Base-by-base conservation (phyloP, 2,888 invertebrate genomes). In the Alloplasta piceator region DNA sequence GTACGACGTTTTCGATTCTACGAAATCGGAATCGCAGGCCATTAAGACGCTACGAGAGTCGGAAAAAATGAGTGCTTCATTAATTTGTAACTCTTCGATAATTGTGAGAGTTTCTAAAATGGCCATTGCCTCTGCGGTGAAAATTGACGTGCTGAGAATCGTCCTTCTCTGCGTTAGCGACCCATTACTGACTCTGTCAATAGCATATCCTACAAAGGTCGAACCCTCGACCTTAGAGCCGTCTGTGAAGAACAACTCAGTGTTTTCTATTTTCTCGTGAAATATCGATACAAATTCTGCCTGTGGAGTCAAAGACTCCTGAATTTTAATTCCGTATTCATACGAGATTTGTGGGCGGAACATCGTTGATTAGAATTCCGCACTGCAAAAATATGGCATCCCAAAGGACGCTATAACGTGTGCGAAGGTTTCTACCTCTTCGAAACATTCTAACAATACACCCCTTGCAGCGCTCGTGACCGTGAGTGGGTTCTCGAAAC, bases 101-200 rank as follows among this genome's bases (percentile, higher is more conserved):
- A 67, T 12, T 12, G 48, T 39, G 14, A 77, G 26, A 5, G 77
- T 39, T 12, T 77, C 77, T 6, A 52, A 12, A 4, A 80, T 46
- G 0, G 73, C 80, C 41, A 77, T 70, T 7, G 63, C 72, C 43
- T 77, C 77, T 1, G 80, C 77, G 0, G 80, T 67, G 50, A 67
- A 73, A 43, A 80, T 67, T 4, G 68, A 80, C 7, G 72, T 9
- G 5, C 43, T 26, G 14, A 9, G n/a, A 6, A 26, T 41, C 36
- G 38, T n/a, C 36, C 63, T 73, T 12, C 55, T 41, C 46, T 55
- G 38, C 12, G 64, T 6, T 43, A 73, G 63, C 0, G 43, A 9
- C n/a, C 7, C 10, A 12, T 43, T 41, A 7, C 36, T n/a, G n/a
- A 36, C 46, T 12, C 43, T 63, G 16, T 52, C 52, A 1, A 55